Evolutionary conservation across 2,797 vertebrate genomes (phyloP).

Genomic region (Scyliorhinus canicula): DNA sequence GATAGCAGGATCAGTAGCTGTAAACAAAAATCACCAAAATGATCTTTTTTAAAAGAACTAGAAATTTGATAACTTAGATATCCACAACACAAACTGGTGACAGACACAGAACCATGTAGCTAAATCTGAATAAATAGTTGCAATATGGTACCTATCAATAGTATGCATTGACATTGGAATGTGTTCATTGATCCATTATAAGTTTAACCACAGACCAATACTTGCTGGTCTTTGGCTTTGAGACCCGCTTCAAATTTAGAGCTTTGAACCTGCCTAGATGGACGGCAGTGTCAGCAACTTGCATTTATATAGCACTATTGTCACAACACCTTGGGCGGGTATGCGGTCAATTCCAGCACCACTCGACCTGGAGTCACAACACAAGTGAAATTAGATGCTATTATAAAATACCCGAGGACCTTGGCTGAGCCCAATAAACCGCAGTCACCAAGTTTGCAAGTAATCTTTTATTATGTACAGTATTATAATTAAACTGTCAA

Average conservation of each 20-base stretch:
- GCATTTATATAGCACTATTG: background rate
- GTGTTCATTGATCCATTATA: slow-evolving; percentile 4
- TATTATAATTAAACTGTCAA: too few relatives aligned
- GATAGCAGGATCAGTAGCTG: background rate
- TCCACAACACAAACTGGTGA: background rate
- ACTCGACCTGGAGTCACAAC: too few relatives aligned
- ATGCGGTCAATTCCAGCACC: too few relatives aligned
- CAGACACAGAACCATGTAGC: background rate
- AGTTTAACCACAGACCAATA: background rate
- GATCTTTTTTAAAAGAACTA: background rate
- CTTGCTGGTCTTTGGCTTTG: background rate
- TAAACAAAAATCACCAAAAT: background rate
- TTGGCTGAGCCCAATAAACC: too few relatives aligned
- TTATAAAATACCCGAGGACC: too few relatives aligned
- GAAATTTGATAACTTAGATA: background rate
- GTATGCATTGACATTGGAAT: background rate
- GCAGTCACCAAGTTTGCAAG: too few relatives aligned
- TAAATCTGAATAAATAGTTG: background rate
- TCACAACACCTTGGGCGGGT: too few relatives aligned
- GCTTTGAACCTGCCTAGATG: background rate
- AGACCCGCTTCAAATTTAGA: background rate
- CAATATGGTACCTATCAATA: background rate
- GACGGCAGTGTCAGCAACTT: background rate
- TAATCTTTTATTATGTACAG: too few relatives aligned
- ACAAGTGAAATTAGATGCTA: too few relatives aligned